Evolutionary conservation across 2,797 vertebrate species (phyloP), one percentile per base, ranked within the genome.

Genomic region (Chiroxiphia lanceolata): DNA sequence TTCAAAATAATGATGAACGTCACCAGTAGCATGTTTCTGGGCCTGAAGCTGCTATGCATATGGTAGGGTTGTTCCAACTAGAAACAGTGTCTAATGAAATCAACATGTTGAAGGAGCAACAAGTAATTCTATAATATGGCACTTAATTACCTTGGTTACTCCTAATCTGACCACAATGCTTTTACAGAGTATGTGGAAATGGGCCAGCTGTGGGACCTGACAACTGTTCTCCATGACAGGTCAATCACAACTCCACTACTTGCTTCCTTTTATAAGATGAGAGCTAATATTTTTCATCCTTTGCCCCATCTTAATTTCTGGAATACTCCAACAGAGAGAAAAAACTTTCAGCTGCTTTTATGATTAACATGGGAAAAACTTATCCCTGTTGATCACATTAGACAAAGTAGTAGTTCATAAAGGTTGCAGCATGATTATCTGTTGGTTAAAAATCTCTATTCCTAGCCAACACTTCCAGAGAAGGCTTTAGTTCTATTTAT

Each of bases 341-440:
- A 40, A 3, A 50, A 12, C 4, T 2, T 93, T 78, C 18, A 48
- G 2, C 9, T 51, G 7, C 1, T 78, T 59, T 89, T 60, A 29
- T n/a, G 17, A 64, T 45, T 87, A 87, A 33, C 9, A 27, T 31
- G 60, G 23, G 20, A 79, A 89, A 11, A 67, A 1, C 6, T 78
- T 74, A 16, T 64, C 4, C 23, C 13, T 4, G 0, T 48, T 60
- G 17, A 57, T 48, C 8, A 5, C 84, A 3, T 13, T 50, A 36
- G 36, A 25, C 68, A 31, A 59, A 81, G 11, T 2, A 57, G 9
- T 67, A 70, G 34, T 72, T 85, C 6, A 2, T 33, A 89, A 81
- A 47, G 53, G 19, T 22, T 67, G 15, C 20, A 56, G 15, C 0
- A 2, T 1, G 1, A 6, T 44, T 72, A n/a, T 11, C 5, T 77